These are phyloP conservation scores for Bactericera cockerelli DNA, from an alignment of 1,140 invertebrate genomes.

Conservation along the genomic window DNA sequence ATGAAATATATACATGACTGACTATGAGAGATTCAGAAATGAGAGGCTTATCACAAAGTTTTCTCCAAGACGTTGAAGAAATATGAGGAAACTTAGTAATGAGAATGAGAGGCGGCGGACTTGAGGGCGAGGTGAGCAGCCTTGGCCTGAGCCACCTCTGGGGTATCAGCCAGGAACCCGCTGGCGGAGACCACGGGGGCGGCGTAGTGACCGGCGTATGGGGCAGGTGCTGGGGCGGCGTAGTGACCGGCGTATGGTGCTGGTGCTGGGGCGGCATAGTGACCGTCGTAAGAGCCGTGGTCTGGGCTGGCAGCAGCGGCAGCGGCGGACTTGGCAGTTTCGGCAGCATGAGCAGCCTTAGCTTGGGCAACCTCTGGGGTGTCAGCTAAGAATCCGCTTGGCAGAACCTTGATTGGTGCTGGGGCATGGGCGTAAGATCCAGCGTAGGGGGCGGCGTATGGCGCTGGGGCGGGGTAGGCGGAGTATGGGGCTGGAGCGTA, in stretches of 20 bases:
- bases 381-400: slow-evolving; percentile 40
- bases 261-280: slow-evolving; percentile 13
- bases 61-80: too few relatives aligned
- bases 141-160: slow-evolving; percentile 23
- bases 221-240: slow-evolving; percentile 7
- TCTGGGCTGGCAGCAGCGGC: slow-evolving; percentile 4
- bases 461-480: slow-evolving; percentile 12
- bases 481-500: background rate
- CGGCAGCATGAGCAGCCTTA: slow-evolving; percentile 38
- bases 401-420: slow-evolving; percentile 26
- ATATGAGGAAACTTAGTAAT: background rate
- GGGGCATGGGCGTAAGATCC: slow-evolving; percentile 10
- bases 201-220: slow-evolving; percentile 12
- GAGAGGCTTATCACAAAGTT: too few relatives aligned
- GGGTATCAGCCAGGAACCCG: slow-evolving; percentile 12
- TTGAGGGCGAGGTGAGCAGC: slow-evolving; percentile 20
- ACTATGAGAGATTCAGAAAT: too few relatives aligned
- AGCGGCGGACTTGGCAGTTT: slow-evolving; percentile 15
- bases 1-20: too few relatives aligned
- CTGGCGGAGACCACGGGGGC: slow-evolving; percentile 11
- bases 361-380: slow-evolving; percentile 42
- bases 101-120: slow-evolving; percentile 9
- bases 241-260: background rate
- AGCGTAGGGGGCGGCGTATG: slow-evolving; percentile 17
- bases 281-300: slow-evolving; percentile 10